These are phyloP conservation scores for Aradophagus sp. DNA, from an alignment of 1,140 invertebrate genomes.

Conservation along the genomic window DNA sequence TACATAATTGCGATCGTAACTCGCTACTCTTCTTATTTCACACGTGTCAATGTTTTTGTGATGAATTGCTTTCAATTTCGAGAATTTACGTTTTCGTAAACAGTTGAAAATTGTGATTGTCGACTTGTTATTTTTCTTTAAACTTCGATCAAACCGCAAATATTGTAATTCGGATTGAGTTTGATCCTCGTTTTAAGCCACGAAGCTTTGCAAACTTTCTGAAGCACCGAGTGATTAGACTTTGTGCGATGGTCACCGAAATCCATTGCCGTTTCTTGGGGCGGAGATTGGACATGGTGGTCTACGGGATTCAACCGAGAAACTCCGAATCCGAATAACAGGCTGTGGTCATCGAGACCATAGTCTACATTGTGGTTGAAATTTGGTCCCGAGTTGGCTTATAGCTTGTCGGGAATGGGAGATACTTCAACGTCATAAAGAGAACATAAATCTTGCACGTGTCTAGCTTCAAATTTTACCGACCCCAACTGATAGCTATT, in stretches of 20 bases:
- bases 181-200: constrained; percentile 43
- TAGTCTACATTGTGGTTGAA: constrained; percentile 63
- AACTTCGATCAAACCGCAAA: constrained; percentile 29
- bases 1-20: no score
- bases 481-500: constrained; percentile 19
- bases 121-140: constrained; percentile 6
- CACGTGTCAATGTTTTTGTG: no score
- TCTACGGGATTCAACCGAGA: constrained; percentile 61
- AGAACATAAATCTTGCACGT: constrained; percentile 65
- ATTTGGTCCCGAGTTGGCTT: constrained; percentile 62
- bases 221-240: constrained; percentile 52
- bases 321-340: constrained; percentile 62
- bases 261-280: constrained; percentile 35
- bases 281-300: constrained; percentile 59
- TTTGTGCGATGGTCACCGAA: constrained; percentile 45
- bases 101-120: no score
- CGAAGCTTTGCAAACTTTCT: constrained; percentile 39
- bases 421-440: constrained; percentile 70
- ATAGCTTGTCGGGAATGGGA: constrained; percentile 59
- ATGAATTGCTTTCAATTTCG: no score
- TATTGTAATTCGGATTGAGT: constrained; percentile 40
- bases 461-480: constrained; percentile 18
- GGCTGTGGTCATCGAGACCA: constrained; percentile 63
- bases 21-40: no score
- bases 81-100: no score